A percentile compares a stretch with the other conserved stretches of the same genome.
These are phyloP conservation scores for Hirudo medicinalis DNA, from an alignment of 1,140 invertebrate genomes.

Conservation along the genomic window DNA sequence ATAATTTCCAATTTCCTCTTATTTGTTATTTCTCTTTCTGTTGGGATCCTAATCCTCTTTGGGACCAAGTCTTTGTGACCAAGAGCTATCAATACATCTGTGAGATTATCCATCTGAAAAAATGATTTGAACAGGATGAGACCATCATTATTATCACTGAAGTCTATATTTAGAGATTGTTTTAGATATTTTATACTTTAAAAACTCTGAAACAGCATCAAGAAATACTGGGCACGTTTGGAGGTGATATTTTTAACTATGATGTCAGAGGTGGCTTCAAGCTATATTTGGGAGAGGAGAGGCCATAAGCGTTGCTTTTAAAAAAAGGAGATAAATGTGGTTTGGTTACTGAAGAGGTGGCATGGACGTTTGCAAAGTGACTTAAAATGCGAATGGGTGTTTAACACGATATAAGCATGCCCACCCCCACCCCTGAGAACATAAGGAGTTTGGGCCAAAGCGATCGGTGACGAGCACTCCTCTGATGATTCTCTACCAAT, in stretches of 20 bases:
- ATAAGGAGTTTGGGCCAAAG: too few species aligned
- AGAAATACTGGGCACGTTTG: not conserved
- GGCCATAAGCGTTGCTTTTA: too few species aligned
- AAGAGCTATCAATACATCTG: not conserved
- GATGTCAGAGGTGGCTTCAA: too few species aligned
- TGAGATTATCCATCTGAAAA: not conserved
- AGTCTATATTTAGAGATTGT: not conserved
- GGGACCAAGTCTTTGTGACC: not conserved
- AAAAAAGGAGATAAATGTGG: too few species aligned
- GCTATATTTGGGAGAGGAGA: too few species aligned
- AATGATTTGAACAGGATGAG: not conserved
- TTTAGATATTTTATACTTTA: not conserved
- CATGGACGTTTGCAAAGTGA: too few species aligned
- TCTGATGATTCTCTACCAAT: too few species aligned
- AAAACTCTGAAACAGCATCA: not conserved
- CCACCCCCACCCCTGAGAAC: too few species aligned
- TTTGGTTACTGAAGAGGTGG: too few species aligned
- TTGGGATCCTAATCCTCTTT: not conserved
- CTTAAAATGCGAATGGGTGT: too few species aligned
- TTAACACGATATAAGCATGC: too few species aligned
- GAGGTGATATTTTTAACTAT: not conserved
- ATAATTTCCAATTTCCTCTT: not conserved
- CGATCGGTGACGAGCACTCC: too few species aligned
- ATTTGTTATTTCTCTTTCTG: not conserved
- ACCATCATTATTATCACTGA: not conserved